Evolutionary conservation across 30 jellyfish, hydroid and myxozoan genomes (phyloP), one percentile per base, ranked within the genome.

Genomic region (Hydractinia echinata): DNA sequence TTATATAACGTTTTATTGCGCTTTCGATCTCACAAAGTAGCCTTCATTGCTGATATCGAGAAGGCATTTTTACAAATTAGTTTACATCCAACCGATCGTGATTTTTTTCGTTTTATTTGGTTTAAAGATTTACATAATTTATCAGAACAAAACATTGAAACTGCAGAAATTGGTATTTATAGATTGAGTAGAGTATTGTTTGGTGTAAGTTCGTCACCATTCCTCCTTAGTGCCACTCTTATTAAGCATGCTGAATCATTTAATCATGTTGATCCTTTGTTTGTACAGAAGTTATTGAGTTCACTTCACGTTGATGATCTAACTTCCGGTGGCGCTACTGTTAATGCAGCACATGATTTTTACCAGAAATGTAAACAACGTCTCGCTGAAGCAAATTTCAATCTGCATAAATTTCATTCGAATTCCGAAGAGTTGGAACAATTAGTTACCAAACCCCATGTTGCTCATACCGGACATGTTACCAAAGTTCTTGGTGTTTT

Each of bases 1-100:
- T 74, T 87, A 19, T 82, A 79, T 48, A 79, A 83, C 61, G 78
- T 87, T 48, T 85, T 82, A 44, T 51, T 58, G 44, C 86, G 89
- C 20, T 87, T 87, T 71, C 85, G 86, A 8, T 14, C 77, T 49
- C 9, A 76, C 72, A 53, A 55, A 20, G 60, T 73, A 14, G 94
- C 94, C 5, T 81, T 82, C n/a, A 83, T 84, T 39, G 79, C 95
- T 18, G 88, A 86, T 71, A 86, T 86, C 60, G 95, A 86, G 72
- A 86, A 86, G 61, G 95, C 95, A 44, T 79, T 86, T 66, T 60
- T 86, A 8, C 48, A 71, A 73, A 82, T 82, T 11, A 76, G 85
- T n/a, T 39, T 88, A 6, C 64, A 56, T 69, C 5, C 51, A 48
- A 60, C 70, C 39, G 86, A 88, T 77, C 74, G 90, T 16, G 95